A percentile compares a stretch with the other conserved stretches of the same genome.
phyloP scores from a whole-genome alignment of 2,888 invertebrate species.

The Mythimna impura region DNA sequence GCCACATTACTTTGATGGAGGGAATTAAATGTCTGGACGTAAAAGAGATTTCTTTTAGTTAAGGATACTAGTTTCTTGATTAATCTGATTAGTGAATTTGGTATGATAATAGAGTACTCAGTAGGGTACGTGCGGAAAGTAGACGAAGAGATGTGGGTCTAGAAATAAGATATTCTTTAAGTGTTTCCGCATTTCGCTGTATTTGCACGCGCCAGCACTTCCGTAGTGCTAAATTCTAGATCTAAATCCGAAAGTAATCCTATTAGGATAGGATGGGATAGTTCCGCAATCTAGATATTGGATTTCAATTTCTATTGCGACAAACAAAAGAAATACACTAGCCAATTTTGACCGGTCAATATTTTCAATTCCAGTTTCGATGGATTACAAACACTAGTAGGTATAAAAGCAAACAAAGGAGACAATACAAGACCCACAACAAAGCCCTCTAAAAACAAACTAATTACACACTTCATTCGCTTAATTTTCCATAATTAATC shows the following conservation, averaged over 20 bases:
- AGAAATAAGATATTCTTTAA: slow-evolving; percentile 21
- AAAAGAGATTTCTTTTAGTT: slow-evolving; percentile 50
- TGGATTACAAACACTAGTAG: not conserved
- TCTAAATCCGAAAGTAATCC: slow-evolving; percentile 42
- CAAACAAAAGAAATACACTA: slow-evolving; percentile 7
- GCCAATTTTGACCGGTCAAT: not conserved
- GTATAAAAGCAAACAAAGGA: not conserved
- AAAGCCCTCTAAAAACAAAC: not conserved
- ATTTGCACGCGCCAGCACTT: slow-evolving; percentile 27
- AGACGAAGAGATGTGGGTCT: slow-evolving; percentile 16
- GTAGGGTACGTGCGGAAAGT: slow-evolving; percentile 14
- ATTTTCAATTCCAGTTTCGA: not conserved
- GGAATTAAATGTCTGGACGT: slow-evolving; percentile 43
- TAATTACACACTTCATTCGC: slow-evolving; percentile 27
- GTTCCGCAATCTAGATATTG: slow-evolving; percentile 33
- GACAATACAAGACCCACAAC: slow-evolving; percentile 7
- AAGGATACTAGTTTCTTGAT: slow-evolving; percentile 20
- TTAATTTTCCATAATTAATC: slow-evolving; percentile 49
- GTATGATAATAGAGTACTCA: slow-evolving; percentile 3
- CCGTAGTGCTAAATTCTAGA: slow-evolving; percentile 33
- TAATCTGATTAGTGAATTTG: slow-evolving; percentile 29
- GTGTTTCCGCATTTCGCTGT: slow-evolving; percentile 27
- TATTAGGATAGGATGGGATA: slow-evolving; percentile 21
- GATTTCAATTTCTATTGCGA: slow-evolving; percentile 9
- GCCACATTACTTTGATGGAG: slow-evolving; percentile 44